A percentile compares a stretch with the other conserved stretches of the same genome.
phyloP scores from a whole-genome alignment of 2,113 vertebrate genomes.

The Procavia capensis region DNA sequence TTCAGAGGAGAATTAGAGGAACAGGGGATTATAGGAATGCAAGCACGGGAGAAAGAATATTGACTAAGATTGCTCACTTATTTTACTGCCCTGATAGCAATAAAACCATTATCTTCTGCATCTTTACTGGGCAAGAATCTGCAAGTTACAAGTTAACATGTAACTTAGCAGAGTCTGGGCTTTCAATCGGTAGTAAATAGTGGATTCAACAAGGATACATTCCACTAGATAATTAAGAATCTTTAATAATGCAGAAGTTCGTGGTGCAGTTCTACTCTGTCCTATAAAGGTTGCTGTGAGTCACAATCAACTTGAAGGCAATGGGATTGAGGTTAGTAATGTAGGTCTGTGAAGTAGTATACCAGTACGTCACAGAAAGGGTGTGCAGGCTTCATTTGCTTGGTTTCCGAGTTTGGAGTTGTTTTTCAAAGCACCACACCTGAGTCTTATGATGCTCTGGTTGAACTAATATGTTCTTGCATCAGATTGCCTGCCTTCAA shows the following conservation, averaged over 20 bases:
- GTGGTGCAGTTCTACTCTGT: too few species aligned
- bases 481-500: background rate
- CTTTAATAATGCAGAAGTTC: background rate
- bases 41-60: background rate
- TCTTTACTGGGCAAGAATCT: slow-evolving; percentile 8
- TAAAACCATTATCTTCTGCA: slow-evolving; percentile 16
- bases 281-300: too few species aligned
- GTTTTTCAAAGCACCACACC: background rate
- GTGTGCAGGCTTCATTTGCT: background rate
- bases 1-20: background rate
- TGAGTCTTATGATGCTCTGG: background rate
- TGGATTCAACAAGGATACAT: background rate
- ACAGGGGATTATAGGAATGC: background rate
- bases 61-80: background rate
- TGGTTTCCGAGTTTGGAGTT: background rate
- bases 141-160: background rate
- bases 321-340: too few species aligned
- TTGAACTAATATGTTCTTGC: background rate
- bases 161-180: background rate
- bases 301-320: too few species aligned
- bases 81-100: background rate
- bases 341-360: background rate
- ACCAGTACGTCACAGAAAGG: background rate
- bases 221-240: background rate
- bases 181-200: background rate